Base-by-base conservation (phyloP, 2,113 vertebrate genomes). In the Podiceps cristatus region DNA sequence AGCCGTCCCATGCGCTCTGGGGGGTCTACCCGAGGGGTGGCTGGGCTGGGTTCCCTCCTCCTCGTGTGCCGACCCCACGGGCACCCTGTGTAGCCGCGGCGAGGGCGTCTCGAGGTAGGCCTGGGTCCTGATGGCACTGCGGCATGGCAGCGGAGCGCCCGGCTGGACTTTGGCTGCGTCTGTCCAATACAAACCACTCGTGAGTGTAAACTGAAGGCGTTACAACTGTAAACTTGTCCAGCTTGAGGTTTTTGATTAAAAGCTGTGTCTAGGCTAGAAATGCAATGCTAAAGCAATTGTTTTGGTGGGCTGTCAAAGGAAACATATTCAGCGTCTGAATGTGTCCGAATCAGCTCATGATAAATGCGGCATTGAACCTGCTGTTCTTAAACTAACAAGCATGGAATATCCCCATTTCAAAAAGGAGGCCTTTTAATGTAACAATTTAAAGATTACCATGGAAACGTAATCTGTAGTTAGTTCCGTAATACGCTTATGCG, bases 111-210 rank as follows among this genome's bases (percentile, higher is more conserved):
- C 1, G 3, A 35, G 66, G 59, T 31, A 2, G 47, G 7, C 20
- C 25, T 9, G 58, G 40, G 50, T 58, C 44, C 56, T 8, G 18
- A 3, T 20, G 0, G 5, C 31, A 0, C 25, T 5, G 47, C 0
- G 4, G n/a, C n/a, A 4, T 0, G 18, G 49, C 31, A 5, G 31
- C 25, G 20, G 13, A 45, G 50, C 50, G 35, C 25, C 33, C 10
- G 5, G 22, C 19, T 7, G 56, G 50, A 4, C 50, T 25, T 55
- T 9, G 44, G 31, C 64, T 47, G 13, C 1, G 0, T 44, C 37
- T 13, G 9, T 9, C 49, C 0, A 8, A 8, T 23, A n/a, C 24
- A 63, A 37, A 50, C 31, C 23, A 10, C 1, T 31, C 0, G 1
- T 18, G 44, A 28, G 23, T 24, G 23, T 2, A 3, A 45, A 9